These are phyloP conservation scores for Patiria miniata DNA, from an alignment of 35 echinoderm and acorn worm genomes.

Conservation along the genomic window DNA sequence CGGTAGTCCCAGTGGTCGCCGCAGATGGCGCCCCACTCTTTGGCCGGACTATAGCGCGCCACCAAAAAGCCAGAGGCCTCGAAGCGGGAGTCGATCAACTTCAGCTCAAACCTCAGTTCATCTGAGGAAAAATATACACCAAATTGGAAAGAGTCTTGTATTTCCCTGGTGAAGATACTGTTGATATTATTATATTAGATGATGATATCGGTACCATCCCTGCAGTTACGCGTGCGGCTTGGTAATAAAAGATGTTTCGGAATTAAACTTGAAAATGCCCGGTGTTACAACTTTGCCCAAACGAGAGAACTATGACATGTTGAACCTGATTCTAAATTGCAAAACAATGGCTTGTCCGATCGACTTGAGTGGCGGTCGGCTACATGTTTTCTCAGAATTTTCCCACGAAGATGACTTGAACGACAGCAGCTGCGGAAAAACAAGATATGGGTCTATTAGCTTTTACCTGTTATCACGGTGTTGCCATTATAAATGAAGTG, in stretches of 20 bases:
- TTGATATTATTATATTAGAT: too few relatives aligned
- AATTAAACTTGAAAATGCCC: neutral
- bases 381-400: neutral
- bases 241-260: neutral
- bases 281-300: neutral
- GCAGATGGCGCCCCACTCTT: slow-evolving; percentile 4
- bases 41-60: neutral
- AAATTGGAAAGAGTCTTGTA: too few relatives aligned
- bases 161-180: too few relatives aligned
- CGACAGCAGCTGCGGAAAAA: neutral
- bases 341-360: too few relatives aligned
- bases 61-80: neutral
- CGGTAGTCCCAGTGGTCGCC: neutral
- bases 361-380: neutral
- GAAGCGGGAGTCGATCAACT: too few relatives aligned
- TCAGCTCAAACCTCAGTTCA: too few relatives aligned
- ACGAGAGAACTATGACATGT: neutral
- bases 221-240: neutral
- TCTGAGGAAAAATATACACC: too few relatives aligned
- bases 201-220: neutral
- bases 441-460: too few relatives aligned
- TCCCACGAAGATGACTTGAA: neutral
- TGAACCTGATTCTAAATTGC: neutral
- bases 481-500: neutral
- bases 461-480: neutral